These are phyloP conservation scores for Lutjanus argentimaculatus DNA, from an alignment of 2,797 vertebrate species.

Conservation along the genomic window DNA sequence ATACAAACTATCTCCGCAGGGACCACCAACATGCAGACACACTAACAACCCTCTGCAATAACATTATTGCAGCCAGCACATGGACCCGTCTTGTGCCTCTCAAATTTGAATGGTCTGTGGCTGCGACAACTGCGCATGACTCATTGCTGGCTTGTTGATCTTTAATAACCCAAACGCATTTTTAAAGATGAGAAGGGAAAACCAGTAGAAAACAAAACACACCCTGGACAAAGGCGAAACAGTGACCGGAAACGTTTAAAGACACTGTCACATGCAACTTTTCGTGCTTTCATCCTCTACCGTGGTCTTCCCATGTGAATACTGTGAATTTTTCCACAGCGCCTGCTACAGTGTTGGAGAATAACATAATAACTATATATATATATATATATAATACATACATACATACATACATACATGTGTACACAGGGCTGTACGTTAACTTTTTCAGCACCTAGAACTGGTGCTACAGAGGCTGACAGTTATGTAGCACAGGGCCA, in stretches of 20 bases:
- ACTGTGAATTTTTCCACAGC: not conserved
- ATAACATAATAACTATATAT: no score
- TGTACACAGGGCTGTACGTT: no score
- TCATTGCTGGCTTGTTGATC: not conserved
- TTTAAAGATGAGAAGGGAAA: not conserved
- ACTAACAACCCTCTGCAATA: not conserved
- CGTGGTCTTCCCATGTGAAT: not conserved
- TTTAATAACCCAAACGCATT: not conserved
- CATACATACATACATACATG: no score
- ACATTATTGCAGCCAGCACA: not conserved
- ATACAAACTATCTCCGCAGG: not conserved
- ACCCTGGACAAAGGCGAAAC: not conserved
- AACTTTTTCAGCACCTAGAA: no score
- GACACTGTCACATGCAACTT: no score
- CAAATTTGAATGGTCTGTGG: slow-evolving; percentile 1
- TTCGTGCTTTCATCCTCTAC: no score
- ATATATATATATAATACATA: no score
- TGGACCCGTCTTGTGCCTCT: not conserved
- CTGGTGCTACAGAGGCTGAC: no score
- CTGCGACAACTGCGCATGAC: not conserved
- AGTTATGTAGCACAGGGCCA: no score
- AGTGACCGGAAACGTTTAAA: no score
- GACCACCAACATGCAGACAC: not conserved
- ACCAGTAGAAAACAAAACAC: not conserved
- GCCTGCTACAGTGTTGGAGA: no score